Conservation (phyloP, 1,140 invertebrate genomes). For the Rhagoletis zephyria region DNA sequence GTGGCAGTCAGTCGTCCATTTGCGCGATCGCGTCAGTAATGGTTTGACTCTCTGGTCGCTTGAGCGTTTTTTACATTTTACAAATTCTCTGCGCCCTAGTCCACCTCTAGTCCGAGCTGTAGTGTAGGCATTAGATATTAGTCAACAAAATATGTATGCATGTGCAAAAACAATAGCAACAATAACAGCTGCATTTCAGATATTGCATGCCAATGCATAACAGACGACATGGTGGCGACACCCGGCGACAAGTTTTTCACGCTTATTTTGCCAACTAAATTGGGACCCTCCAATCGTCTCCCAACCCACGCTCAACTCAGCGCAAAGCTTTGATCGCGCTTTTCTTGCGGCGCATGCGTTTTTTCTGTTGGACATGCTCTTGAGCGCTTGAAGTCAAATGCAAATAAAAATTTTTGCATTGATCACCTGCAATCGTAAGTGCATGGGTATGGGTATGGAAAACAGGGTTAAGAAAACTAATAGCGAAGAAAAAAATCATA, state of each 20-base stretch:
- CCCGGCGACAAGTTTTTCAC: constrained; percentile 34
- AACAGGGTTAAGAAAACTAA: no score
- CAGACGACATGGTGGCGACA: constrained; percentile 9
- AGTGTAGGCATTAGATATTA: neutral
- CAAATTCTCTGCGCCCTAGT: neutral
- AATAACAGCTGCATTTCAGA: neutral
- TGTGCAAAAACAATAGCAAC: neutral
- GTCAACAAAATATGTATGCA: neutral
- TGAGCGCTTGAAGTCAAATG: neutral
- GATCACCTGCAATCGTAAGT: no score
- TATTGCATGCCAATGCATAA: neutral
- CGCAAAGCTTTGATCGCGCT: neutral
- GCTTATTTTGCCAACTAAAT: neutral
- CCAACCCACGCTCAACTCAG: neutral
- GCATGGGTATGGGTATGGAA: no score
- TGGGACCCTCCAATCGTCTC: neutral
- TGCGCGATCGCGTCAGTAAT: neutral
- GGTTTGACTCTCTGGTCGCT: no score
- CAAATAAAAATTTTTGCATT: constrained; percentile 4
- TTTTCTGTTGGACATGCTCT: neutral
- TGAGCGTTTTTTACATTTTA: neutral
- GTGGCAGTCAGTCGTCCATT: neutral
- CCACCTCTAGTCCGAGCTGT: neutral
- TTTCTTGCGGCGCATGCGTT: neutral
- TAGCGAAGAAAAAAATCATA: no score